Evolutionary conservation across 2,888 invertebrate species (phyloP).

Genomic region (Meteorus colon): DNA sequence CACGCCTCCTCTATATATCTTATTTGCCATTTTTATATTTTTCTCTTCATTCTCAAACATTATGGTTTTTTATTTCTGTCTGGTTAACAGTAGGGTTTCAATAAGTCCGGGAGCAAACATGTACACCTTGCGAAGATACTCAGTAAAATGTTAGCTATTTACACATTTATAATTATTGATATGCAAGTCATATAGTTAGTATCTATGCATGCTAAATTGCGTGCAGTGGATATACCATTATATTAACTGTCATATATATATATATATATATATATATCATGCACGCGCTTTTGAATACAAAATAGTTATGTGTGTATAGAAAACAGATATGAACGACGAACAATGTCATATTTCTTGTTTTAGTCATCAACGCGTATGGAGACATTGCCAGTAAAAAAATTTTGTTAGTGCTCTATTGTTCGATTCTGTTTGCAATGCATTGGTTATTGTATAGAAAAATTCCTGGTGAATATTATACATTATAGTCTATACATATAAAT

Average conservation of each 20-base stretch:
- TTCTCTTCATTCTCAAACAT: neutral
- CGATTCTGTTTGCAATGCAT: neutral
- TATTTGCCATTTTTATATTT: conserved; percentile 1
- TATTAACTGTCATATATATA: conserved; percentile 8
- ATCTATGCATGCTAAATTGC: neutral
- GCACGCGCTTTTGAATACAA: conserved; percentile 13
- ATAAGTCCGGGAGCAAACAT: neutral
- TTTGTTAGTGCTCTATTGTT: neutral
- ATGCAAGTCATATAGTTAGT: conserved; percentile 5
- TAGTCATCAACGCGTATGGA: conserved; percentile 8
- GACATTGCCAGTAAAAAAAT: neutral
- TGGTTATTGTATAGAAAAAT: neutral
- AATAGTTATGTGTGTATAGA: conserved; percentile 20
- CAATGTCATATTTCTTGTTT: conserved; percentile 30
- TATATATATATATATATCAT: neutral
- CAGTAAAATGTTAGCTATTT: neutral
- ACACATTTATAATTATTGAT: neutral
- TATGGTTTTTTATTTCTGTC: neutral
- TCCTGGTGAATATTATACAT: neutral
- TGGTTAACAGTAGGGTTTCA: neutral
- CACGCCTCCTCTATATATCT: conserved; percentile 20
- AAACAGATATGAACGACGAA: neutral
- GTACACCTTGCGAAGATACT: neutral
- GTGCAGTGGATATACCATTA: conserved; percentile 31
- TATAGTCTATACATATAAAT: neutral